Evolutionary conservation across 1,140 invertebrate species (phyloP), one percentile per base, ranked within the genome.

Genomic region (Hycleus cichorii): DNA sequence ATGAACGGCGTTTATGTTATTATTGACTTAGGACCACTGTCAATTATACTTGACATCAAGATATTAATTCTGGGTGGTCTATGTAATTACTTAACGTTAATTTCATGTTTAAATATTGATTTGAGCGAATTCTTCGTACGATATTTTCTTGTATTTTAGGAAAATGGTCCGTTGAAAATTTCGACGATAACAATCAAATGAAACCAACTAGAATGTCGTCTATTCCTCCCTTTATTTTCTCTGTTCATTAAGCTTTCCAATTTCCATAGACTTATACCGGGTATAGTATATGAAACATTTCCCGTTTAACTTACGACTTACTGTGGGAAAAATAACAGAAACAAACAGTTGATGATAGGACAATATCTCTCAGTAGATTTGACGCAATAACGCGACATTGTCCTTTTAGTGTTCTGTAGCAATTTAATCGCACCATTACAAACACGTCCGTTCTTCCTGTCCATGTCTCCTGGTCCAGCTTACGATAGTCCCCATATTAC

Each of bases 391-490:
- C 59, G 50, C 49, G 38, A 62, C 52, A 57, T 58, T 47, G 49
- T 62, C 52, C 49, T 62, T 32, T 58, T 50, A 58, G 56, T 57
- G 53, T 56, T 54, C 60, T 27, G 52, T 51, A 54, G 61, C 54
- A 63, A 63, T 63, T 63, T 54, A 55, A 60, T 50, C 39, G 55
- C 25, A 52, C 58, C 62, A 60, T 63, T 63, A 60, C 54, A 49
- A 52, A 60, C 62, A 63, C 62, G 60, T 54, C 54, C 44, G 48
- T 43, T 59, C 60, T 62, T 62, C 47, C 60, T 59, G 60, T 54
- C 54, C 44, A 48, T 43, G 54, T 57, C 59, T 62, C 47, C 49
- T 55, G 47, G 58, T 57, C 57, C 62, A 51, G 57, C 57, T 63
- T 53, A 56, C 57, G 52, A 52, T 49, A 53, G 44, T 47, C 32